These are phyloP conservation scores for Dolichallabes microphthalmus DNA, from an alignment of 2,113 vertebrate genomes.

Conservation along the genomic window DNA sequence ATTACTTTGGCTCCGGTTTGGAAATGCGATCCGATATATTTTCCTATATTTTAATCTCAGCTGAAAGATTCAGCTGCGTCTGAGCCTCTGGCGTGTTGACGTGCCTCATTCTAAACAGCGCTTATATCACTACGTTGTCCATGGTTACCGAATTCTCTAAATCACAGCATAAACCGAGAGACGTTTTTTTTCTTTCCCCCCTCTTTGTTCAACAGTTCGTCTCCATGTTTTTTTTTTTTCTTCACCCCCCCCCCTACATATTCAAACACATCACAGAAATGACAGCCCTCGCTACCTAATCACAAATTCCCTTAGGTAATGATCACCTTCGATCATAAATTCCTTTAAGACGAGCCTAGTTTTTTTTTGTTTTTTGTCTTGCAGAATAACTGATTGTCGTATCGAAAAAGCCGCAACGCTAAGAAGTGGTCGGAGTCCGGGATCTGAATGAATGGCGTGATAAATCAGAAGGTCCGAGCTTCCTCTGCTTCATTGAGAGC, in stretches of 20 bases:
- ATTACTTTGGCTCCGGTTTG: background rate
- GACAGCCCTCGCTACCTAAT: constrained; percentile 1
- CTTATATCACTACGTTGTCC: constrained; percentile 40
- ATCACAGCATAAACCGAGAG: constrained; percentile 5
- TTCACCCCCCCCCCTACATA: constrained; percentile 3
- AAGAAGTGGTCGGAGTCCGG: constrained; percentile 39
- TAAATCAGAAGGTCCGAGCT: constrained; percentile 35
- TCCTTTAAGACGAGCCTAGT: constrained; percentile 38
- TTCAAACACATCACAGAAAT: constrained; percentile 23
- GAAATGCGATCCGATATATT: background rate
- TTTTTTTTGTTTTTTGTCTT: constrained; percentile 29
- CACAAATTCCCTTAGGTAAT: background rate
- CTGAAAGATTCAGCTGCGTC: constrained; percentile 5
- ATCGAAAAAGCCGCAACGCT: constrained; percentile 36
- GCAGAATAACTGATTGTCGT: constrained; percentile 48
- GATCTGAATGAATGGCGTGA: background rate
- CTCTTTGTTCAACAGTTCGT: constrained; percentile 45
- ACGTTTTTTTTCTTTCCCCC: background rate
- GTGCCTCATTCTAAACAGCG: constrained; percentile 19
- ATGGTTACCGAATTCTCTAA: constrained; percentile 43
- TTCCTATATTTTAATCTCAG: background rate
- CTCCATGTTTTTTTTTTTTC: background rate
- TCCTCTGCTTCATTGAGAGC: constrained; percentile 55
- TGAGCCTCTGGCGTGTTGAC: background rate
- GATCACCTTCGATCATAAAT: constrained; percentile 16